Evolutionary conservation across 2,888 invertebrate species (phyloP).

Genomic region (Thera britannica): DNA sequence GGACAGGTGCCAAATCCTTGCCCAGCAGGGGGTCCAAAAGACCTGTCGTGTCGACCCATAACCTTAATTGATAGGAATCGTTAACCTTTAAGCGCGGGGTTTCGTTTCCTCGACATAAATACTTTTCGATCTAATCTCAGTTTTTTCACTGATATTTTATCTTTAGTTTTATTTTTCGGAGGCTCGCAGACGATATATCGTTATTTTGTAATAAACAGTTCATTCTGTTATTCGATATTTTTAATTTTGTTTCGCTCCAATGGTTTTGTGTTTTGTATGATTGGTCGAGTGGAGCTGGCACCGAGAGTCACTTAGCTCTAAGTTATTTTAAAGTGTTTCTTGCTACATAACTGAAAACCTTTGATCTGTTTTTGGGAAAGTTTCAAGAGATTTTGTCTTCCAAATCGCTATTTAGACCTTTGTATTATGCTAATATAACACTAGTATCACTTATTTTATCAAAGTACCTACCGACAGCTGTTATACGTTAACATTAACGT

Average conservation of each 20-base stretch:
- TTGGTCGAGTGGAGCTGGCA: too few relatives aligned
- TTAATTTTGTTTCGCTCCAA: conserved; percentile 59
- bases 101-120: conserved; percentile 80
- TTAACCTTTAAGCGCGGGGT: conserved; percentile 81
- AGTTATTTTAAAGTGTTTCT: too few relatives aligned
- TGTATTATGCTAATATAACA: too few relatives aligned
- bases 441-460: background rate
- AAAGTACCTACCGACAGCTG: background rate
- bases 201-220: conserved; percentile 82
- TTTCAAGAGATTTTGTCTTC: conserved; percentile 25
- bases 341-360: too few relatives aligned
- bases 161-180: conserved; percentile 81
- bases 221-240: conserved; percentile 82
- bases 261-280: conserved; percentile 59
- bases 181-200: conserved; percentile 74
- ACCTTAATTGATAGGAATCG: conserved; percentile 85
- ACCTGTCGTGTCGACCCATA: conserved; percentile 75
- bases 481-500: background rate
- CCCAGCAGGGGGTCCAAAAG: conserved; percentile 73
- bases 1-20: conserved; percentile 80
- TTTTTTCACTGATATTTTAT: conserved; percentile 77
- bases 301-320: too few relatives aligned
- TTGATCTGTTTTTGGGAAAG: conserved; percentile 57
- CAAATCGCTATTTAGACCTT: background rate
- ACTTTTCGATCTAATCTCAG: conserved; percentile 76